Evolutionary conservation across 2,797 vertebrate species (phyloP), one percentile per base, ranked within the genome.

Genomic region (Anas bernieri): DNA sequence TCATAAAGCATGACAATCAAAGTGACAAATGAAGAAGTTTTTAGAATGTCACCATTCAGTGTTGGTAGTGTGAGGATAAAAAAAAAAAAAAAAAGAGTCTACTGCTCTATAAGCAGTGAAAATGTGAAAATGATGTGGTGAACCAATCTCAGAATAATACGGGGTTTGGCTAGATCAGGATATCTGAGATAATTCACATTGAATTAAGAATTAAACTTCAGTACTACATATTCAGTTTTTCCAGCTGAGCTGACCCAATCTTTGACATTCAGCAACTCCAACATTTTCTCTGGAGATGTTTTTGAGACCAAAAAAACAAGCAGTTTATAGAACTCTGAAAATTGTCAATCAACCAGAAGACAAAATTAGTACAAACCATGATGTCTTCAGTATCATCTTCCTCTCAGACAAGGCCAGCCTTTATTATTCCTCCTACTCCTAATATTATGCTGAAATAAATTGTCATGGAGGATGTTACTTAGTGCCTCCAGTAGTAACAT

Each of bases 41-140:
- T 83, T 84, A 50, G 74, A 94, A 70, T 28, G 4, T 46, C 56
- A 72, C 35, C 26, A 50, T 23, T 79, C 61, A 55, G 20, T 93
- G 66, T 50, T 86, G 41, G 8, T 92, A 69, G 83, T 56, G 31
- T 26, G 55, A 37, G 33, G 21, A 21, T 89, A 87, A 45, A n/a
- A 11, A 30, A 59, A 4, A 50, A 8, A 50, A 50, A 25, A 50
- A 12, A 48, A 48, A 28, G 16, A 35, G 50, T 70, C 73, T 90
- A 52, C 45, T 90, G 50, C 12, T 46, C 86, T 89, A 45, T 62
- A 86, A 77, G 43, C 43, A 93, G 41, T 31, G 63, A 43, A 95
- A 96, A 96, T 81, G 17, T 81, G 17, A 68, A 64, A 88, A 92
- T 94, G 61, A 50, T 79, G n/a, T 80, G 43, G 74, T 54, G 52